phyloP scores from a whole-genome alignment of 2,888 invertebrate genomes.

The Cheilosia scutellata region DNA sequence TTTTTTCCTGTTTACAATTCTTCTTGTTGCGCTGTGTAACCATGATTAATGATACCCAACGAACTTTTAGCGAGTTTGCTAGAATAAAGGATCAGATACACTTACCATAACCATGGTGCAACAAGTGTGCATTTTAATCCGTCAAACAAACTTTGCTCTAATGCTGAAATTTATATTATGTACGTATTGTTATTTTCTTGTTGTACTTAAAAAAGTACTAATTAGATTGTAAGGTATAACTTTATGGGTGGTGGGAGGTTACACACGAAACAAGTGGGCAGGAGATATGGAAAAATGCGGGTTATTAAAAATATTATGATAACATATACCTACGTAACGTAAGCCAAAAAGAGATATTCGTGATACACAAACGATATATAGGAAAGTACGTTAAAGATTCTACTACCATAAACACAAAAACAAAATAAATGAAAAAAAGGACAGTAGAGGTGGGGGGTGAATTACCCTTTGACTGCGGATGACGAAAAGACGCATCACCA shows the following conservation, averaged over 20 bases:
- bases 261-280: no score
- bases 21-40: slow-evolving; percentile 20
- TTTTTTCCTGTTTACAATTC: background rate
- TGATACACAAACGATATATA: background rate
- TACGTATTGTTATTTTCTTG: background rate
- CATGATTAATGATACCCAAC: slow-evolving; percentile 48
- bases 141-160: slow-evolving; percentile 14
- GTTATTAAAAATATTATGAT: background rate
- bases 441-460: background rate
- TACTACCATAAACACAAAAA: background rate
- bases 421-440: background rate
- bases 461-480: background rate
- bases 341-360: slow-evolving; percentile 15
- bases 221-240: slow-evolving; percentile 13
- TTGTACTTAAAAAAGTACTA: slow-evolving; percentile 13
- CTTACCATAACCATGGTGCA: slow-evolving; percentile 3
- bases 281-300: no score
- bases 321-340: background rate
- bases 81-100: background rate
- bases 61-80: slow-evolving; percentile 18
- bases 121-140: slow-evolving; percentile 45
- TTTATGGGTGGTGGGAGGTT: no score
- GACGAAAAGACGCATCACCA: slow-evolving; percentile 8
- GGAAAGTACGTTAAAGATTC: background rate
- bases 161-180: background rate